phyloP scores from a whole-genome alignment of 1,140 invertebrate genomes.

The Ips typographus region DNA sequence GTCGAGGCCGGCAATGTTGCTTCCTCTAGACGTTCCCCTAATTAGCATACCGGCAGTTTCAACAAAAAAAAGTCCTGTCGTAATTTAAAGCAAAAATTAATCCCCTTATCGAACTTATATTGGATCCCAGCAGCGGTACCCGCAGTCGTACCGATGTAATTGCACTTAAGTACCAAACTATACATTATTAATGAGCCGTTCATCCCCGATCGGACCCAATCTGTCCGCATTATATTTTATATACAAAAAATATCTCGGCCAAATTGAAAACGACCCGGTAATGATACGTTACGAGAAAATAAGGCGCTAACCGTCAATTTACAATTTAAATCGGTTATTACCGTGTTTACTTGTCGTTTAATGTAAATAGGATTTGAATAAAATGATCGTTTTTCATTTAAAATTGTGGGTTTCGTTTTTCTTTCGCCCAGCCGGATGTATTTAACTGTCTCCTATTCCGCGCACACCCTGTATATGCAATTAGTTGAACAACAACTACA shows the following conservation, averaged over 20 bases:
- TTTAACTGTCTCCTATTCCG: not conserved
- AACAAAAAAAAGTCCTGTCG: not conserved
- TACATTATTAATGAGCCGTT: conserved; percentile 10
- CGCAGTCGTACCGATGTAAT: conserved; percentile 5
- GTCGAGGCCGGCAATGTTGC: no score
- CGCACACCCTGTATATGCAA: not conserved
- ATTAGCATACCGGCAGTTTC: not conserved
- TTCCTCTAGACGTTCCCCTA: no score
- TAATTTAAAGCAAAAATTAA: conserved; percentile 6
- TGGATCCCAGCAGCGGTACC: not conserved
- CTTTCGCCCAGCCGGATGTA: not conserved
- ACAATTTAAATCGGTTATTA: conserved; percentile 12
- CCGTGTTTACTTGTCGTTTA: conserved; percentile 1
- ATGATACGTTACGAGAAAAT: conserved; percentile 5
- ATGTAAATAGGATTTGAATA: conserved; percentile 11
- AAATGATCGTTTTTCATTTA: conserved; percentile 7
- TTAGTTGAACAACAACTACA: not conserved
- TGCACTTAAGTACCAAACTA: conserved; percentile 7
- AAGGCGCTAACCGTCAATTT: conserved; percentile 9
- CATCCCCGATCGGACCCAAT: not conserved
- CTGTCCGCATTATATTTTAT: conserved; percentile 1
- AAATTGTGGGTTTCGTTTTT: not conserved
- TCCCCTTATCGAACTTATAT: not conserved
- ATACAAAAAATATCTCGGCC: not conserved
- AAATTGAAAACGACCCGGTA: conserved; percentile 11